A percentile compares a stretch with the other conserved stretches of the same genome.
These are phyloP conservation scores for Orchesella flavescens DNA, from an alignment of 2,888 invertebrate genomes.

Conservation along the genomic window DNA sequence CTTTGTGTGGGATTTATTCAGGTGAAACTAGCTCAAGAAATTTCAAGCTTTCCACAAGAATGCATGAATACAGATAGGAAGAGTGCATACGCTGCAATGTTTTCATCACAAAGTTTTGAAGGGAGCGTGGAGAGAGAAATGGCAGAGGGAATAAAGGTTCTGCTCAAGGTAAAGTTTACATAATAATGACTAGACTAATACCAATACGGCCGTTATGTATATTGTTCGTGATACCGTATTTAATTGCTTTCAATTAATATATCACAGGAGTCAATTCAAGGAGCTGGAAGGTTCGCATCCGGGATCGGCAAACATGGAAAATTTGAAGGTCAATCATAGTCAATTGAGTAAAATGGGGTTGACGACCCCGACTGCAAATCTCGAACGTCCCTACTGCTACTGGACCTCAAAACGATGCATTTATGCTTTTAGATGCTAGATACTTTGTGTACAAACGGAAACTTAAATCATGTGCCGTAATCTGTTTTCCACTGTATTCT, in stretches of 20 bases:
- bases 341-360: not conserved
- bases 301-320: constrained; percentile 83
- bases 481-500: no score
- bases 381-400: no score
- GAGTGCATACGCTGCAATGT: constrained; percentile 81
- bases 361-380: no score
- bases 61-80: constrained; percentile 79
- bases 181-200: not conserved
- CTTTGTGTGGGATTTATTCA: not conserved
- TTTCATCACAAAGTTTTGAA: constrained; percentile 80
- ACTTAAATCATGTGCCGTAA: no score
- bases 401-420: no score
- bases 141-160: constrained; percentile 78
- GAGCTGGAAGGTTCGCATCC: constrained; percentile 81
- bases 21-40: constrained; percentile 81
- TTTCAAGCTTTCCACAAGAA: constrained; percentile 87
- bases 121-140: constrained; percentile 82
- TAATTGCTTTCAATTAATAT: constrained; percentile 48
- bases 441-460: no score
- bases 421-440: no score
- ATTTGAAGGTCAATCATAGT: constrained; percentile 73
- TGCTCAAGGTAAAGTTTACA: constrained; percentile 74
- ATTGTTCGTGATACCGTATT: not conserved
- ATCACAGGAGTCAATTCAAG: constrained; percentile 79
- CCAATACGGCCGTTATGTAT: no score